Evolutionary conservation across 2,113 vertebrate genomes (phyloP).

Genomic region (Pheucticus melanocephalus): DNA sequence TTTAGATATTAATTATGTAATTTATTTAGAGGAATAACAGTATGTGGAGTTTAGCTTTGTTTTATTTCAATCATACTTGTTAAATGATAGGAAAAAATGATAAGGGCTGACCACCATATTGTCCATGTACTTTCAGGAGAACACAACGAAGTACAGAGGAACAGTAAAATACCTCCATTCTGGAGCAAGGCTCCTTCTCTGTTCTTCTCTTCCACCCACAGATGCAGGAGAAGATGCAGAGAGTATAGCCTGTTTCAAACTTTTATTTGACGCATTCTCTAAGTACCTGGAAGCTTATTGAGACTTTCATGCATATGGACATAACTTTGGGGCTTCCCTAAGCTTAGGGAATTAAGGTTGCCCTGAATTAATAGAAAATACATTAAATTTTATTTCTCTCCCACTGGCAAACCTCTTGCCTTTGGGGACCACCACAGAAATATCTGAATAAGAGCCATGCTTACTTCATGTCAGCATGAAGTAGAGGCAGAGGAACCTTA

Average conservation of each 20-base stretch:
- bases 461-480: neutral
- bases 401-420: neutral
- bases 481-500: neutral
- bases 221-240: neutral
- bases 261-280: neutral
- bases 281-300: neutral
- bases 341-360: neutral
- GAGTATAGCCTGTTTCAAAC: neutral
- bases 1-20: neutral
- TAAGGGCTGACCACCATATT: neutral
- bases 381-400: neutral
- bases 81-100: neutral
- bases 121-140: neutral
- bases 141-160: neutral
- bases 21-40: neutral
- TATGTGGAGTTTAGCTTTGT: neutral
- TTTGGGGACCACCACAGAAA: neutral
- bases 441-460: neutral
- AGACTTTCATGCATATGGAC: neutral
- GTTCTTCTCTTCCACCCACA: neutral
- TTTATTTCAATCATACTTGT: neutral
- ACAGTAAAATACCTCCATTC: neutral
- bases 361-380: neutral
- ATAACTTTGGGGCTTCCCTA: neutral
- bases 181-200: neutral